Conservation (phyloP, 1,140 invertebrate genomes). For the Diplogasteroides magnus region DNA sequence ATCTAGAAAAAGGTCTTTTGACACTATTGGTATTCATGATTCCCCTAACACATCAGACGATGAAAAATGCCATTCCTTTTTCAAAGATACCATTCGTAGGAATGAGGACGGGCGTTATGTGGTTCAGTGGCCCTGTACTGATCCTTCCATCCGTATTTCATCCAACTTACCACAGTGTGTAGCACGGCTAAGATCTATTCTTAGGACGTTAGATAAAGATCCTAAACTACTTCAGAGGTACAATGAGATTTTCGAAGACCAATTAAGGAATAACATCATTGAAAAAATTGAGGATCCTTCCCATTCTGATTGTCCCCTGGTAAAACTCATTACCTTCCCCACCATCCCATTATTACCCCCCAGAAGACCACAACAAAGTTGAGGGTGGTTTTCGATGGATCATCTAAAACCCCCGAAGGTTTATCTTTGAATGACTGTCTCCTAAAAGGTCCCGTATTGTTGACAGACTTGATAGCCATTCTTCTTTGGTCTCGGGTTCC, state of each 20-base stretch:
- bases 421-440: conserved; percentile 54
- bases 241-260: conserved; percentile 23
- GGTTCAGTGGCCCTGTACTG: no score
- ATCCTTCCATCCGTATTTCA: no score
- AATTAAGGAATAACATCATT: conserved; percentile 19
- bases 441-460: conserved; percentile 24
- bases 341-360: conserved; percentile 55
- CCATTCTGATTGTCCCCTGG: not conserved
- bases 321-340: conserved; percentile 58
- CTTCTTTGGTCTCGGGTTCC: conserved; percentile 23
- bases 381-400: conserved; percentile 55
- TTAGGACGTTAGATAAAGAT: no score
- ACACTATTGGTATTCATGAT: no score
- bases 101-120: no score
- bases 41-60: no score
- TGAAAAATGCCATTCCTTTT: no score
- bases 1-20: no score
- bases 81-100: no score
- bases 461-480: conserved; percentile 28
- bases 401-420: conserved; percentile 38
- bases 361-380: conserved; percentile 48
- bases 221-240: no score
- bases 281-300: conserved; percentile 7
- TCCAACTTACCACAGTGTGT: no score
- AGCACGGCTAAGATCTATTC: no score